Conservation (phyloP, 2,797 vertebrate species). For the Perodicticus potto region DNA sequence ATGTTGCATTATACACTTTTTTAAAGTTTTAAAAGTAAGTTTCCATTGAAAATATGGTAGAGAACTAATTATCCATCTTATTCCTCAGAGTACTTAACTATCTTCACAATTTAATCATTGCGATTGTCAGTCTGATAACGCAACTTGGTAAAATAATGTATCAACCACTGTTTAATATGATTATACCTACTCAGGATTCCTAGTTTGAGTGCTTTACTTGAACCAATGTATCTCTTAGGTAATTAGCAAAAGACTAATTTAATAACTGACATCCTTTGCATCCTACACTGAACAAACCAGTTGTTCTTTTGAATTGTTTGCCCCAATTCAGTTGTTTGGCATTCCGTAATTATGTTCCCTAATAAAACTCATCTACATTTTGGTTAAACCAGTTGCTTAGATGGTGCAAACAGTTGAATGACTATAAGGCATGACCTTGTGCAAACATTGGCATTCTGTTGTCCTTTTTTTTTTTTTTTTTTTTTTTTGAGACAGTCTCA, state of each 20-base stretch:
- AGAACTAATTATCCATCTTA: conserved; percentile 38
- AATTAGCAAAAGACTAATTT: conserved; percentile 62
- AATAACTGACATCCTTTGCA: conserved; percentile 27
- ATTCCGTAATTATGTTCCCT: not conserved
- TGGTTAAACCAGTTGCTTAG: conserved; percentile 25
- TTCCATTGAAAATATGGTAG: conserved; percentile 44
- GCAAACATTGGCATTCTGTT: conserved; percentile 23
- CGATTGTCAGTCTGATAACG: conserved; percentile 45
- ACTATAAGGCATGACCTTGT: not conserved
- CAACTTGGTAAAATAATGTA: conserved; percentile 50
- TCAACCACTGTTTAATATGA: conserved; percentile 18
- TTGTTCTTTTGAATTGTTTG: conserved; percentile 28
- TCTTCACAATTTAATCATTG: conserved; percentile 14
- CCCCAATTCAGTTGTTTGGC: not conserved
- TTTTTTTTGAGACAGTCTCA: too few relatives aligned
- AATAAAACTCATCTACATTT: conserved; percentile 18
- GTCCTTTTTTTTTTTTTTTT: not conserved
- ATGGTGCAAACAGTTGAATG: conserved; percentile 11
- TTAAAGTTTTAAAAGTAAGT: conserved; percentile 57
- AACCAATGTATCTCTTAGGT: conserved; percentile 47
- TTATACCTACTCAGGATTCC: conserved; percentile 38
- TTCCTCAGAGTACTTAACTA: conserved; percentile 27
- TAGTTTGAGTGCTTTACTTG: conserved; percentile 48
- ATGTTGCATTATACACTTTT: conserved; percentile 48
- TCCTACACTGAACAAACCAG: conserved; percentile 26